phyloP scores from a whole-genome alignment of 2,797 vertebrate species.

The Lophotriccus pileatus region DNA sequence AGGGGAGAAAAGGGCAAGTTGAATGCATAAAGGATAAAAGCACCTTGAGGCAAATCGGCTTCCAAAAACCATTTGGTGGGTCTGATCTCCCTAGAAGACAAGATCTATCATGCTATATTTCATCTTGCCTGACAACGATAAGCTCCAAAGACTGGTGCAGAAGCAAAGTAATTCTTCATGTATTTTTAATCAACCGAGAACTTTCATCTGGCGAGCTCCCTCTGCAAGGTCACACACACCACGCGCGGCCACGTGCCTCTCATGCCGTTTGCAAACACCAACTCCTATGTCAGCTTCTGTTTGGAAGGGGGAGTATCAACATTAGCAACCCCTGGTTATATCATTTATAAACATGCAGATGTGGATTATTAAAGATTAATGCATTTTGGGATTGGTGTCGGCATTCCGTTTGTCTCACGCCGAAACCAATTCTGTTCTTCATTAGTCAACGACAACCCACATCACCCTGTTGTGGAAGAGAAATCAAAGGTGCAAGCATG shows the following conservation, averaged over 20 bases:
- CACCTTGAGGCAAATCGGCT: slow-evolving; percentile 9
- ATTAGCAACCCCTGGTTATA: slow-evolving; percentile 70
- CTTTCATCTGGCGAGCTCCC: slow-evolving; percentile 26
- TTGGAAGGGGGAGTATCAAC: slow-evolving; percentile 71
- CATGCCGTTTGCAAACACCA: slow-evolving; percentile 58
- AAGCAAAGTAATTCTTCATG: slow-evolving; percentile 27
- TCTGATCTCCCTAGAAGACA: slow-evolving; percentile 34
- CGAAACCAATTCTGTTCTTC: slow-evolving; percentile 80
- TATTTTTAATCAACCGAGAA: slow-evolving; percentile 62
- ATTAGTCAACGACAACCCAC: slow-evolving; percentile 80
- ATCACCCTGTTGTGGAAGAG: slow-evolving; percentile 75
- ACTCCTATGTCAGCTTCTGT: slow-evolving; percentile 74
- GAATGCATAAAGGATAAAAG: slow-evolving; percentile 18
- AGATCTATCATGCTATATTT: slow-evolving; percentile 43
- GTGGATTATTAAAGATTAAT: slow-evolving; percentile 84
- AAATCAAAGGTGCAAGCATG: slow-evolving; percentile 76
- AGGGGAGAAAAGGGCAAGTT: background rate
- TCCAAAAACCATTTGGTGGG: slow-evolving; percentile 20
- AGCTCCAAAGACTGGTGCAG: background rate
- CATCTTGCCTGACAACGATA: background rate
- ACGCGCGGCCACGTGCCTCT: slow-evolving; percentile 9
- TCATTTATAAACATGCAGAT: slow-evolving; percentile 82
- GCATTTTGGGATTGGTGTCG: slow-evolving; percentile 78
- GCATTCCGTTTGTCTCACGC: slow-evolving; percentile 82
- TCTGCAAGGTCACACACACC: slow-evolving; percentile 66